Evolutionary conservation across 92 coral and sea anemone genomes (phyloP).

Genomic region (Bergia sp.): DNA sequence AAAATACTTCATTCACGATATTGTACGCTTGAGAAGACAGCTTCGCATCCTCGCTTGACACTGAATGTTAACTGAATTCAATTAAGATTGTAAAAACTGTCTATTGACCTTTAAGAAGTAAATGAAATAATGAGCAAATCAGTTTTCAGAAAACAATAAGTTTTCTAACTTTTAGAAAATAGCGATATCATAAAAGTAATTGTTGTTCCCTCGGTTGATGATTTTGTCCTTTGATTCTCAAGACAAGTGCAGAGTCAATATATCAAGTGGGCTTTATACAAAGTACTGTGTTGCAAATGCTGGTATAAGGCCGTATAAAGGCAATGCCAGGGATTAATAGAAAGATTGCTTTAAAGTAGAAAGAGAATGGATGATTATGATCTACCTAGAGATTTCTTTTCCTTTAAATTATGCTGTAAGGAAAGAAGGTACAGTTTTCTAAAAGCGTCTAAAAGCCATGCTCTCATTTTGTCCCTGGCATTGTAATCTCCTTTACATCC

Average conservation of each 20-base stretch:
- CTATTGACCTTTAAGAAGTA: neutral
- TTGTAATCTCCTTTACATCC: too few relatives aligned
- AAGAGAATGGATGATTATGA: too few relatives aligned
- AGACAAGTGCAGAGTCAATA: neutral
- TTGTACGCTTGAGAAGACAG: neutral
- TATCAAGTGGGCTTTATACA: neutral
- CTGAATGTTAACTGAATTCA: neutral
- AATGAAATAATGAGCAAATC: too few relatives aligned
- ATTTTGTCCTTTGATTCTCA: neutral
- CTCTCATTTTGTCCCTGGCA: too few relatives aligned
- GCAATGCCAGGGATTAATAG: neutral
- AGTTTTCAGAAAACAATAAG: too few relatives aligned
- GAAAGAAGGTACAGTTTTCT: neutral
- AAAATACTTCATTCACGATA: neutral
- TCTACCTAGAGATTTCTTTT: too few relatives aligned
- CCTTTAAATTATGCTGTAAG: too few relatives aligned
- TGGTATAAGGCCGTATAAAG: neutral
- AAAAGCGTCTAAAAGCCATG: too few relatives aligned
- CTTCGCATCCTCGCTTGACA: neutral
- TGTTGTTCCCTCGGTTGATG: neutral
- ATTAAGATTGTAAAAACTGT: too few relatives aligned
- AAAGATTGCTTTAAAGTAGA: neutral
- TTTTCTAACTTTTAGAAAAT: too few relatives aligned
- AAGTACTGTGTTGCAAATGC: too few relatives aligned
- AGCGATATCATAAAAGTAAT: neutral